Base-by-base conservation (phyloP, 1,140 invertebrate genomes). In the Matsumurasca onukii region DNA sequence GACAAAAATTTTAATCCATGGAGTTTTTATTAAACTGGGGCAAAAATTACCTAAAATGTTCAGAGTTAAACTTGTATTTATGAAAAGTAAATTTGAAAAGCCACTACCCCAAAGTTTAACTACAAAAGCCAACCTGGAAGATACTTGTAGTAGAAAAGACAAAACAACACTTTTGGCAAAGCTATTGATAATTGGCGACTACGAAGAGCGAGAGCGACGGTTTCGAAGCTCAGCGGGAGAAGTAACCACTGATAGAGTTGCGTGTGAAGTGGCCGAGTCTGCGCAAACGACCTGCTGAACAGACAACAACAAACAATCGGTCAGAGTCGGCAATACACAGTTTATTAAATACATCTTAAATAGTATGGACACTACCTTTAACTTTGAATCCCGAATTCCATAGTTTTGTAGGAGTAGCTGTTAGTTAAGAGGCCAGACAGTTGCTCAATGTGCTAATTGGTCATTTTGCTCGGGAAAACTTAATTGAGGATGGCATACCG, bases 221-320 rank as follows among this genome's bases (percentile, higher is more conserved):
- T n/a, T n/a, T n/a, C n/a, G n/a, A n/a, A n/a, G 49, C 24, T 51
- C 49, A 51, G 61, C 59, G 69, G 29, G 67, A 51, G 27, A 68
- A 67, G 61, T 70, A 75, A 57, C 74, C 74, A 51, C 71, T 70
- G 30, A 73, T 70, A 52, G 67, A 72, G 24, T 69, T 73, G 57
- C 72, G 72, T 30, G 74, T 72, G 68, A 75, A 75, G 48, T 75
- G 74, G 68, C 74, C 74, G 69, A 73, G 68, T 30, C 74, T 68
- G 34, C 74, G 69, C 61, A 72, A 70, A 20, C 74, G 74, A 63
- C 73, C 74, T 71, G 69, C 22, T 66, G 64, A 63, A 20, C 67
- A 31, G 25, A 49, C 31, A 34, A 69, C 39, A 13, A 29, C 63
- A 39, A 49, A 68, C 20, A 69, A 57, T n/a, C 34, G 69, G 59